phyloP scores from a whole-genome alignment of 2,888 invertebrate genomes.

The Tortrix viridana region DNA sequence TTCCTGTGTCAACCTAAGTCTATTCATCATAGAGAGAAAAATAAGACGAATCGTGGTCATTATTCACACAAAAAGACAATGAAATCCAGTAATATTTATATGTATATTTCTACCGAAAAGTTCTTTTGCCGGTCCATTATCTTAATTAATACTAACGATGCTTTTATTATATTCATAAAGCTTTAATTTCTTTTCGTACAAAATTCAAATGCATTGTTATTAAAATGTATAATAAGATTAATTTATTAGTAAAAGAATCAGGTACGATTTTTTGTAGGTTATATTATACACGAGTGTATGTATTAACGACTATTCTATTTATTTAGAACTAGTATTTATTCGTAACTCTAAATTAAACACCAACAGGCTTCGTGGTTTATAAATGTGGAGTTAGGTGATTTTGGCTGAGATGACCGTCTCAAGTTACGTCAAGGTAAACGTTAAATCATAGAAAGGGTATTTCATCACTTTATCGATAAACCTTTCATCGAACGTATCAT shows the following conservation, averaged over 20 bases:
- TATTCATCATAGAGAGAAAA: slow-evolving; percentile 4
- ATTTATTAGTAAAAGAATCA: not conserved
- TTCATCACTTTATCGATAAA: no score
- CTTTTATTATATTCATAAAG: slow-evolving; percentile 8
- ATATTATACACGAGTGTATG: not conserved
- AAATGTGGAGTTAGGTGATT: no score
- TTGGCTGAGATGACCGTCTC: no score
- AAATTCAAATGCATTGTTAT: slow-evolving; percentile 5
- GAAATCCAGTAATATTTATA: slow-evolving; percentile 7
- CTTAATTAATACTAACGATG: slow-evolving; percentile 17
- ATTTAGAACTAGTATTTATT: no score
- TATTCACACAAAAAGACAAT: slow-evolving; percentile 9
- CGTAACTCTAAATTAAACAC: no score
- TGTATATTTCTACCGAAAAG: not conserved
- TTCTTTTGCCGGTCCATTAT: slow-evolving; percentile 12
- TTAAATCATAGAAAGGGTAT: no score
- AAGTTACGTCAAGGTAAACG: no score
- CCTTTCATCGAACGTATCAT: no score
- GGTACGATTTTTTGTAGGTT: not conserved
- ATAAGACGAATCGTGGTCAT: slow-evolving; percentile 4
- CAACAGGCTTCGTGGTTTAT: no score
- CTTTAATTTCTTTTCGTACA: slow-evolving; percentile 2
- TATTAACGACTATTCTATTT: no score
- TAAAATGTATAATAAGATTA: slow-evolving; percentile 5
- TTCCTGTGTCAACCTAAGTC: not conserved